These are phyloP conservation scores for Opisthograptis luteolata DNA, from an alignment of 2,888 invertebrate species.

Conservation along the genomic window DNA sequence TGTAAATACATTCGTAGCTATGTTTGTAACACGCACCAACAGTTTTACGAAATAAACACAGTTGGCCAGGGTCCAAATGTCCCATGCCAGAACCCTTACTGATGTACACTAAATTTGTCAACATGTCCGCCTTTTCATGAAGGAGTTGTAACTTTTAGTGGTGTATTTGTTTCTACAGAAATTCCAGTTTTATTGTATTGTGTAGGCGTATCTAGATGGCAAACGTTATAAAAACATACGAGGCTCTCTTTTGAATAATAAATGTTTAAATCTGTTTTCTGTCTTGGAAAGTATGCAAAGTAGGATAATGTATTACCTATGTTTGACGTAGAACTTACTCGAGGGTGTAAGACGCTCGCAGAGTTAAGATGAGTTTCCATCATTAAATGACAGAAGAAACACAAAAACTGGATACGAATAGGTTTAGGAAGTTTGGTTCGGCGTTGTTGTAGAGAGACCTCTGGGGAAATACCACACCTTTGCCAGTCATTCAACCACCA, in stretches of 20 bases:
- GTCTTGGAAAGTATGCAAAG: conserved; percentile 10
- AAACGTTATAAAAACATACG: conserved; percentile 13
- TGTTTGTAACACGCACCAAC: conserved; percentile 60
- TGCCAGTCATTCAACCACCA: too few species aligned
- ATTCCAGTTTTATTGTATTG: conserved; percentile 19
- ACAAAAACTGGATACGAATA: too few species aligned
- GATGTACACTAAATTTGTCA: conserved; percentile 58
- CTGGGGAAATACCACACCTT: too few species aligned
- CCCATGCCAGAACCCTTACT: conserved; percentile 42
- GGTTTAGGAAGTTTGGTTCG: too few species aligned
- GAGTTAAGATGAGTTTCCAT: too few species aligned
- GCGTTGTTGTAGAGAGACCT: too few species aligned
- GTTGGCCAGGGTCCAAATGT: conserved; percentile 63
- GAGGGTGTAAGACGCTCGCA: conserved; percentile 5
- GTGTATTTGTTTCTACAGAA: conserved; percentile 19
- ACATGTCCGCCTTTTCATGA: conserved; percentile 45
- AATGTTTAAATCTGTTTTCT: conserved; percentile 10
- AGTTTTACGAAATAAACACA: conserved; percentile 59
- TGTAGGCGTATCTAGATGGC: conserved; percentile 7
- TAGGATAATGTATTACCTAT: conserved; percentile 18
- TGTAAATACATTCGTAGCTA: conserved; percentile 54
- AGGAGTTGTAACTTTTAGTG: conserved; percentile 32
- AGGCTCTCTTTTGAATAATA: conserved; percentile 17
- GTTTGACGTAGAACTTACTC: conserved; percentile 1
- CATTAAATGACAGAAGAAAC: not conserved